These are phyloP conservation scores for Paedocypris sp. DNA, from an alignment of 2,113 vertebrate genomes.

Conservation along the genomic window DNA sequence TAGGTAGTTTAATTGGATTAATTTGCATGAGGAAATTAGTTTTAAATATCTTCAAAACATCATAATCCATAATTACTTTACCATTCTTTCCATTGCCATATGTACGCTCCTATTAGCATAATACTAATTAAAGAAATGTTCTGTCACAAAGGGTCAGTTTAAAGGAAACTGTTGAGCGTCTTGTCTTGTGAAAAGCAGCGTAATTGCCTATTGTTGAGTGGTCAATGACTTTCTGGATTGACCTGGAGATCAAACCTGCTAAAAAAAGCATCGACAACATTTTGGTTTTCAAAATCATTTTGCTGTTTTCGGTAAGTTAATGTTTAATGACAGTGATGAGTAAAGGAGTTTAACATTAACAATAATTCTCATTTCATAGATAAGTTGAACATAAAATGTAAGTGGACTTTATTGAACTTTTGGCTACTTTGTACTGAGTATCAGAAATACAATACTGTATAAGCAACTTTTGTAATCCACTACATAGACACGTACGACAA, in stretches of 20 bases:
- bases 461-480: too few relatives aligned
- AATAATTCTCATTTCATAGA: neutral
- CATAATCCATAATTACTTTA: conserved; percentile 38
- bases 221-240: conserved; percentile 1
- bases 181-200: conserved; percentile 21
- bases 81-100: conserved; percentile 27
- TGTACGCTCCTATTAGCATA: conserved; percentile 38
- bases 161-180: conserved; percentile 23
- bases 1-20: conserved; percentile 40
- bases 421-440: too few relatives aligned
- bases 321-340: conserved; percentile 5
- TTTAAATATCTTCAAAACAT: conserved; percentile 45
- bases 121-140: conserved; percentile 33
- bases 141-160: conserved; percentile 20
- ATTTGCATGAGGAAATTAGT: conserved; percentile 45
- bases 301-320: neutral
- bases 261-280: neutral
- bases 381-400: neutral
- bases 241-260: neutral
- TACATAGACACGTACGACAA: too few relatives aligned
- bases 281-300: neutral
- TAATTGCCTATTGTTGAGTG: conserved; percentile 22
- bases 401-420: too few relatives aligned
- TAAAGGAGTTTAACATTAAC: neutral
- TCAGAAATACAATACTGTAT: too few relatives aligned